Conservation (phyloP, 2,888 invertebrate genomes). For the Acanthosepion lycidas region DNA sequence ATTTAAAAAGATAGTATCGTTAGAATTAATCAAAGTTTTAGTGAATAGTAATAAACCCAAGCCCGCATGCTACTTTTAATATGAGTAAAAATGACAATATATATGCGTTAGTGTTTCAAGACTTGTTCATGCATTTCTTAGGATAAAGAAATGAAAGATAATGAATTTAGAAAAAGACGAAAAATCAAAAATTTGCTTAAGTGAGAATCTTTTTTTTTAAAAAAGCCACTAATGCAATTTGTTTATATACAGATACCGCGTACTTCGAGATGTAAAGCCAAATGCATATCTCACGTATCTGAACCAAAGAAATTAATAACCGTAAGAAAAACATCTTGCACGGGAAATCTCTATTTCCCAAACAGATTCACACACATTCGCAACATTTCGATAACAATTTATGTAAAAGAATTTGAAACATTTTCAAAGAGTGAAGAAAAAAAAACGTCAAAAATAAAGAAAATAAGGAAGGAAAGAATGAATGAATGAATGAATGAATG, state of each 20-base stretch:
- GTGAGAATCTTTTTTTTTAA: no score
- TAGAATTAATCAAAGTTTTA: no score
- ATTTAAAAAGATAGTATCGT: no score
- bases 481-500: not conserved
- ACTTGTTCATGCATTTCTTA: not conserved
- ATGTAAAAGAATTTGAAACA: not conserved
- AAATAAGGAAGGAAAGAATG: not conserved
- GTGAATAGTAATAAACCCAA: no score
- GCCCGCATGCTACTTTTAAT: not conserved
- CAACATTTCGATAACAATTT: not conserved
- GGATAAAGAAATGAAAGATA: not conserved
- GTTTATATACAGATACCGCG: not conserved
- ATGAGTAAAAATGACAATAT: not conserved
- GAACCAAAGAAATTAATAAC: not conserved
- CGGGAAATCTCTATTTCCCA: not conserved
- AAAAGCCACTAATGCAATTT: no score
- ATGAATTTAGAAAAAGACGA: not conserved
- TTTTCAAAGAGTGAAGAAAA: not conserved
- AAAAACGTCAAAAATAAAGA: not conserved
- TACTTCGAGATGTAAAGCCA: not conserved
- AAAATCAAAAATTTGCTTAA: no score
- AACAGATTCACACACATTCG: not conserved
- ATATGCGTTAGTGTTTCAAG: not conserved
- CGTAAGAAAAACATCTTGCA: not conserved
- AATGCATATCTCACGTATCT: not conserved